phyloP scores from a whole-genome alignment of 2,888 invertebrate genomes.

The Xestia rhomboidea region DNA sequence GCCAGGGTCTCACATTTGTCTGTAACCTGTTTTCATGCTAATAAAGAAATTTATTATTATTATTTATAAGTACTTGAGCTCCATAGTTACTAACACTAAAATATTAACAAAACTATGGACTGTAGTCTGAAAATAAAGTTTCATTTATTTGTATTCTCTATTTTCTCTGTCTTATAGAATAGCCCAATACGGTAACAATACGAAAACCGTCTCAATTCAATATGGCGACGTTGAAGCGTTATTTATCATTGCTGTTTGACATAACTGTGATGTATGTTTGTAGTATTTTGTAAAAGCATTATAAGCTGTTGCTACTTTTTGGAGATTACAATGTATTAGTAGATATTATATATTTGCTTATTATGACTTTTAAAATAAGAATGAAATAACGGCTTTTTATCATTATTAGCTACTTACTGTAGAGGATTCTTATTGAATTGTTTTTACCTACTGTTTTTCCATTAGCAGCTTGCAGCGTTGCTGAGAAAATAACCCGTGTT shows the following conservation, averaged over 20 bases:
- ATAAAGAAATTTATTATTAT: too few relatives aligned
- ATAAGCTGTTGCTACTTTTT: conserved; percentile 1
- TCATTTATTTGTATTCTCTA: too few relatives aligned
- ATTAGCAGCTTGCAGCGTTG: not conserved
- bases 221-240: conserved; percentile 29
- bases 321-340: conserved; percentile 35
- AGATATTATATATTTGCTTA: conserved; percentile 14
- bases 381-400: not conserved
- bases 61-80: too few relatives aligned
- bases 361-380: not conserved
- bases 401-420: not conserved
- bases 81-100: too few relatives aligned
- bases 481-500: not conserved
- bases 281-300: conserved; percentile 39
- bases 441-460: too few relatives aligned
- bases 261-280: conserved; percentile 35
- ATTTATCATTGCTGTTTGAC: conserved; percentile 42
- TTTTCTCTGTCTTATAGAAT: conserved; percentile 49
- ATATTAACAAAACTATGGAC: too few relatives aligned
- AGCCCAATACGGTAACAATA: conserved; percentile 54
- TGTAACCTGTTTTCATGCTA: too few relatives aligned
- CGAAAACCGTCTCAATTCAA: conserved; percentile 53
- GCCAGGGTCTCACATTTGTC: too few relatives aligned
- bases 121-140: too few relatives aligned
- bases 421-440: not conserved